Percentiles rank a stretch among this genome's conserved stretches.
Evolutionary conservation across 92 coral and sea anemone genomes (phyloP).

Genomic region (Epizoanthus rinbou): DNA sequence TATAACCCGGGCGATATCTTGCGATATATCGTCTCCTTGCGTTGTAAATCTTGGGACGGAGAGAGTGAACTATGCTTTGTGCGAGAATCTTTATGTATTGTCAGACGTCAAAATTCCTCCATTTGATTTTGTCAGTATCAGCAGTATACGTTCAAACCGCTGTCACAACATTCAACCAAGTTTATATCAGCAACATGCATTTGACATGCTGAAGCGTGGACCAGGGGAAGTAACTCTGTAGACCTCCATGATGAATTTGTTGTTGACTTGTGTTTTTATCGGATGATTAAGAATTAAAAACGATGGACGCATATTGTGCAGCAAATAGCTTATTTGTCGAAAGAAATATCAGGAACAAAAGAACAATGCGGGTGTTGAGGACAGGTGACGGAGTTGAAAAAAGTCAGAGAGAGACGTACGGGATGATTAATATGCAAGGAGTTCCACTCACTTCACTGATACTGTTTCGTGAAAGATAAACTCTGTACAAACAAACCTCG

Average conservation of each 20-base stretch:
- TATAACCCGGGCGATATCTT: not conserved
- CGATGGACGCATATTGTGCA: constrained; percentile 14
- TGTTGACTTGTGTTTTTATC: constrained; percentile 30
- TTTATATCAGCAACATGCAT: not conserved
- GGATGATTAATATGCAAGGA: constrained; percentile 15
- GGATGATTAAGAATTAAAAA: constrained; percentile 21
- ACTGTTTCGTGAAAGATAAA: not conserved
- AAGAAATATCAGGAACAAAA: constrained; percentile 18
- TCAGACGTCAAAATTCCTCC: constrained; percentile 16
- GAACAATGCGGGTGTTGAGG: constrained; percentile 27
- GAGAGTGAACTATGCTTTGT: too few species aligned
- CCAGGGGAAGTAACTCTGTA: not conserved
- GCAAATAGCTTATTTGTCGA: constrained; percentile 34
- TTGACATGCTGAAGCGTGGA: not conserved
- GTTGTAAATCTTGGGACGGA: not conserved
- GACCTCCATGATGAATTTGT: not conserved
- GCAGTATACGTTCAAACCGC: not conserved
- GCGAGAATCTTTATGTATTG: not conserved
- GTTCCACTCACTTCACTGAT: not conserved
- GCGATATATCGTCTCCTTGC: not conserved
- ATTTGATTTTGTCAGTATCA: constrained; percentile 1
- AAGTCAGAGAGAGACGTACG: not conserved
- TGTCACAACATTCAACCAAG: not conserved
- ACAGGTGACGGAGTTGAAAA: constrained; percentile 25
- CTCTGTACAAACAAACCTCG: constrained; percentile 6